phyloP scores from a whole-genome alignment of 2,888 invertebrate genomes.

The Tenthredo notha region DNA sequence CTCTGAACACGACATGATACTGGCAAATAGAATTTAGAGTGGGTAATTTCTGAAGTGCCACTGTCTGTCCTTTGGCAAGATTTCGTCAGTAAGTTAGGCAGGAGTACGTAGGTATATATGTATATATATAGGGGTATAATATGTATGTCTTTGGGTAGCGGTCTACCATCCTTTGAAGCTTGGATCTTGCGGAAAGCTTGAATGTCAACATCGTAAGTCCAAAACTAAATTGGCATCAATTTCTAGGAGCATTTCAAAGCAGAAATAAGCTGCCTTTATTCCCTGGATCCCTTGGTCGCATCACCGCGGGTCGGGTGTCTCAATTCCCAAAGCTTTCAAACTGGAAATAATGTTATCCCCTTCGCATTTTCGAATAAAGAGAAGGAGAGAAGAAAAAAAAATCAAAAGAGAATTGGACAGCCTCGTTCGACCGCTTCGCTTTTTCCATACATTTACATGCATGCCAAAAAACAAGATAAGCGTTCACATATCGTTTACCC shows the following conservation, averaged over 20 bases:
- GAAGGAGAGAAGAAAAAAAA: background rate
- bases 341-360: conserved; percentile 49
- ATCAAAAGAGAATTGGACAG: background rate
- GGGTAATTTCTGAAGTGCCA: background rate
- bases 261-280: conserved; percentile 49
- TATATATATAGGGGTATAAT: background rate
- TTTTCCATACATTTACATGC: background rate
- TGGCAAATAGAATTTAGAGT: conserved; percentile 21
- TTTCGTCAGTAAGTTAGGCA: conserved; percentile 20
- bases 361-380: conserved; percentile 20
- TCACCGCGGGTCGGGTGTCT: conserved; percentile 46
- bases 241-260: conserved; percentile 52
- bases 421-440: conserved; percentile 5
- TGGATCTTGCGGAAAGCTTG: background rate
- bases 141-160: conserved; percentile 2
- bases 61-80: background rate
- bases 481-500: background rate
- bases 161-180: conserved; percentile 25
- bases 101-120: background rate
- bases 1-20: conserved; percentile 10
- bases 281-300: conserved; percentile 32
- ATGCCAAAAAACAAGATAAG: background rate
- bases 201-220: conserved; percentile 14
- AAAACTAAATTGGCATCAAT: conserved; percentile 52
- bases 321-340: conserved; percentile 53